Conservation (phyloP, 2,113 vertebrate genomes). For the Raja brachyura region DNA sequence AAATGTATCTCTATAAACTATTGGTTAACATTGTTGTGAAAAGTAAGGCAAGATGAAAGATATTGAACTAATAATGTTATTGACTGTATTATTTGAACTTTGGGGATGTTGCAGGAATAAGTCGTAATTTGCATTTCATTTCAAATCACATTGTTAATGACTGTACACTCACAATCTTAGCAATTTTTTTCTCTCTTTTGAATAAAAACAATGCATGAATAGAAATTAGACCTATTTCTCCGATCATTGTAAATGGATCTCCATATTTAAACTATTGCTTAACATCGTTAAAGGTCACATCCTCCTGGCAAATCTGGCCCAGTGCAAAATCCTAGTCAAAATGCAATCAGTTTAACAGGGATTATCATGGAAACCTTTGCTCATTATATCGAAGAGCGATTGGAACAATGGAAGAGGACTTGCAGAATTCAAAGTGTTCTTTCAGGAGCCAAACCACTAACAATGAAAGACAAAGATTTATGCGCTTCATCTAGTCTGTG, state of each 20-base stretch:
- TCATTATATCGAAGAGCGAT: not conserved
- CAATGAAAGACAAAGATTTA: not conserved
- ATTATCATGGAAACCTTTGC: not conserved
- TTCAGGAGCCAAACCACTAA: not conserved
- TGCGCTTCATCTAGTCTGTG: slow-evolving; percentile 3
- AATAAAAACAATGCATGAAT: not conserved
- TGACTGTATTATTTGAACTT: not conserved
- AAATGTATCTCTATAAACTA: not conserved
- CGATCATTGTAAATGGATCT: not conserved
- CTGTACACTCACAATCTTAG: not conserved
- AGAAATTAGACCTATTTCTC: not conserved
- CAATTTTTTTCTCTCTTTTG: not conserved
- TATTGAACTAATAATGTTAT: not conserved
- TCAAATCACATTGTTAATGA: not conserved
- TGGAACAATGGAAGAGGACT: not conserved
- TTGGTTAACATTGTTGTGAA: not conserved
- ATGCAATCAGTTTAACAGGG: not conserved
- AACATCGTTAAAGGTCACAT: not conserved
- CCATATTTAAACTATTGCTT: not conserved
- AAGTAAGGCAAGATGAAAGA: not conserved
- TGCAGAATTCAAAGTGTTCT: not conserved
- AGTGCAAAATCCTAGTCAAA: not conserved
- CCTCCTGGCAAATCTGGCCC: not conserved
- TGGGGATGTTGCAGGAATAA: not conserved
- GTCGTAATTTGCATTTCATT: not conserved